These are phyloP conservation scores for Globodera ellingtonae DNA, from an alignment of 1,140 invertebrate species.

Conservation along the genomic window DNA sequence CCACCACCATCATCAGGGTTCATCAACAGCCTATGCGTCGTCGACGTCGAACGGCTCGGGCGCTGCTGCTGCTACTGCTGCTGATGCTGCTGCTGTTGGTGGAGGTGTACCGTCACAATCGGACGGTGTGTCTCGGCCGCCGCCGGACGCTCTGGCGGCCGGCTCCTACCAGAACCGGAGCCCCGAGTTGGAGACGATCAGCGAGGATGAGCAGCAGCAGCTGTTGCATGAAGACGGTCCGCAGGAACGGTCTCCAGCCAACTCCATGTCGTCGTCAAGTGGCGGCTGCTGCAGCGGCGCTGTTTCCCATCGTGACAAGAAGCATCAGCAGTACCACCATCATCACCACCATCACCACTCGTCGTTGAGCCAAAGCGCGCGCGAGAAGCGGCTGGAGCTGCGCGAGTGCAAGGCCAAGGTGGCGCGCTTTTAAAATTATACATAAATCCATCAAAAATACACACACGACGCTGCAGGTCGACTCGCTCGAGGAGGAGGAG, in stretches of 20 bases:
- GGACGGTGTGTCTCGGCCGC: neutral
- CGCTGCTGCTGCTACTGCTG: neutral
- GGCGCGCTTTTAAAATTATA: conserved; percentile 30
- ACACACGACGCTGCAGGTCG: neutral
- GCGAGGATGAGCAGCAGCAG: conserved; percentile 19
- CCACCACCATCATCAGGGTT: neutral
- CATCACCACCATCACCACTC: conserved; percentile 14
- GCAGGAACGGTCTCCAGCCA: neutral
- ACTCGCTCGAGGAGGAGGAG: conserved; percentile 9
- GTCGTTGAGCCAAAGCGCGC: conserved; percentile 28
- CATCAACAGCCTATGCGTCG: neutral
- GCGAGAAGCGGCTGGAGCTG: conserved; percentile 31
- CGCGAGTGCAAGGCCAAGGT: conserved; percentile 39
- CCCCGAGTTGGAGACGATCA: conserved; percentile 25
- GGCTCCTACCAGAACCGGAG: neutral
- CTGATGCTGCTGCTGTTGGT: neutral
- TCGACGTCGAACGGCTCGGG: neutral
- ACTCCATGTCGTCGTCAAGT: neutral
- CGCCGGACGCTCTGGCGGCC: neutral
- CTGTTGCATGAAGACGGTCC: neutral
- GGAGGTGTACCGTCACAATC: neutral
- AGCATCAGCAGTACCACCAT: neutral
- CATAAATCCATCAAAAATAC: neutral
- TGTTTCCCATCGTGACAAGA: neutral
- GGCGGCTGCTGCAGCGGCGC: neutral